phyloP scores from a whole-genome alignment of 2,113 vertebrate genomes.

The Phyllostomus hastatus region DNA sequence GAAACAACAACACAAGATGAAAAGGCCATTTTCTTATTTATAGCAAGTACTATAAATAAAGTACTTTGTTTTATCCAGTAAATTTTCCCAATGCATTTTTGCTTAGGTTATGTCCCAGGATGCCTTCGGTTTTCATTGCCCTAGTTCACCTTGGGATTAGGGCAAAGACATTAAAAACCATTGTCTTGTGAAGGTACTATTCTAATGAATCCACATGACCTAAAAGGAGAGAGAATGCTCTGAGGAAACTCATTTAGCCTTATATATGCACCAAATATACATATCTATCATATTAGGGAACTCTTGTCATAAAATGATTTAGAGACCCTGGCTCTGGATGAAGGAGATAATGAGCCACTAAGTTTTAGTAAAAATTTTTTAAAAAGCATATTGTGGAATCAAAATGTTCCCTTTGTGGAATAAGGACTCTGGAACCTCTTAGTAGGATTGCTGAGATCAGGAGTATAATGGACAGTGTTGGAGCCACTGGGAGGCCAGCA shows the following conservation, averaged over 20 bases:
- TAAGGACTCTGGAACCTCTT: not conserved
- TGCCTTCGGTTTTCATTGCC: not conserved
- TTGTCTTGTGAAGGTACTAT: not conserved
- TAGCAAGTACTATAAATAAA: not conserved
- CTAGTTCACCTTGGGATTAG: not conserved
- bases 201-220: not conserved
- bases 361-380: not conserved
- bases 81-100: not conserved
- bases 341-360: not conserved
- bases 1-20: not conserved
- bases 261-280: not conserved
- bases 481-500: not conserved
- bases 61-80: not conserved
- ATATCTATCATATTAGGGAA: not conserved
- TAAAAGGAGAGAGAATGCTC: not conserved
- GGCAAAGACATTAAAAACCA: not conserved
- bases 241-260: not conserved
- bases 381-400: not conserved
- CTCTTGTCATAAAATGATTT: not conserved
- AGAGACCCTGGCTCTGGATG: not conserved
- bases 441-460: not conserved
- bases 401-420: not conserved
- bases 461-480: not conserved
- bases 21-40: not conserved
- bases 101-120: not conserved